Percentiles rank a stretch among this genome's conserved stretches.
phyloP scores from a whole-genome alignment of 2,113 vertebrate genomes.

The Equus quagga region DNA sequence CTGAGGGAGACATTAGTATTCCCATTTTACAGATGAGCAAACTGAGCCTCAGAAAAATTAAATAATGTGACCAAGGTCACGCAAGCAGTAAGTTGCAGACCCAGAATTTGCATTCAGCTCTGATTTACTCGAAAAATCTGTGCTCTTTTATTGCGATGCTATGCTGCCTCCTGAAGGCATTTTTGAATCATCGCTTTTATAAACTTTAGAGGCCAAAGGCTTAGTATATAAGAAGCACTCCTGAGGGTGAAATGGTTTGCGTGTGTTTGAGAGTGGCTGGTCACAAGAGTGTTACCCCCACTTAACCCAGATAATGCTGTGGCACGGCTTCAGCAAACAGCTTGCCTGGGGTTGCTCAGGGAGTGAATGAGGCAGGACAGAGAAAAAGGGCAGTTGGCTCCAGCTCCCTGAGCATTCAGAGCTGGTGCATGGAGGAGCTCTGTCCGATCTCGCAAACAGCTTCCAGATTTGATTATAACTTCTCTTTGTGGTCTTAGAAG shows the following conservation, averaged over 20 bases:
- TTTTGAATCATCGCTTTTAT: conserved; percentile 46
- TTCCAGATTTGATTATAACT: conserved; percentile 67
- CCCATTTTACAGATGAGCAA: conserved; percentile 47
- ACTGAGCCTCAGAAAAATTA: conserved; percentile 11
- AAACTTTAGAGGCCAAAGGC: neutral
- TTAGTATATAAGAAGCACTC: neutral
- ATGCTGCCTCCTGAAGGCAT: conserved; percentile 65
- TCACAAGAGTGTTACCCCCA: neutral
- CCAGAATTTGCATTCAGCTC: neutral
- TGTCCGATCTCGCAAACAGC: conserved; percentile 8
- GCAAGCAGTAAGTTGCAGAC: neutral
- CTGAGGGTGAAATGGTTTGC: neutral
- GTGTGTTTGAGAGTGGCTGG: neutral
- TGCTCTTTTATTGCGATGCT: neutral
- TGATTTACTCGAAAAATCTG: neutral
- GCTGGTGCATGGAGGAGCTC: neutral
- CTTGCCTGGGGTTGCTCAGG: neutral
- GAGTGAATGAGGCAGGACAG: neutral
- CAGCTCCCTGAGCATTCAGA: neutral
- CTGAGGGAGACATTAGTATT: neutral
- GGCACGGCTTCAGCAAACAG: neutral
- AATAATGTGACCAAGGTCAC: neutral
- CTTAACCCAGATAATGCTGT: neutral
- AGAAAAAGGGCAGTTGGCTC: neutral
- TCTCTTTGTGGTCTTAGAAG: conserved; percentile 66